These are phyloP conservation scores for Dromiciops gliroides DNA, from an alignment of 2,113 vertebrate species.

Conservation along the genomic window DNA sequence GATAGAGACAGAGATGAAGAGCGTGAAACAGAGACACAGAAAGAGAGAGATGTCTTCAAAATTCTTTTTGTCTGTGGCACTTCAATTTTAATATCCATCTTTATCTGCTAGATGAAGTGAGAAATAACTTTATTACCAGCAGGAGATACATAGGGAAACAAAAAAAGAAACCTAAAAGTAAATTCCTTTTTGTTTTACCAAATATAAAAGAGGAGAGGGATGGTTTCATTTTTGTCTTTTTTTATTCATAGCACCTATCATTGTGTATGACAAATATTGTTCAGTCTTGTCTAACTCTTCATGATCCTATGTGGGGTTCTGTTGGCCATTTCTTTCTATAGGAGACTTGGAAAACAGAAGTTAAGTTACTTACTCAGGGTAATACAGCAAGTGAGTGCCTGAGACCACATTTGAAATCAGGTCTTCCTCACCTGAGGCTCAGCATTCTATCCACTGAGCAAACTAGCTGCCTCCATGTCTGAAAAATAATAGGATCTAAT, in stretches of 20 bases:
- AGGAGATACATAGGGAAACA: background rate
- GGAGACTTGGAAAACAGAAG: background rate
- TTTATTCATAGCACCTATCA: background rate
- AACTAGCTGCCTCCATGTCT: background rate
- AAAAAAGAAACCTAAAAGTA: background rate
- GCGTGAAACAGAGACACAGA: background rate
- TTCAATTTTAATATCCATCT: conserved; percentile 27
- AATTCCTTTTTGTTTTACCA: background rate
- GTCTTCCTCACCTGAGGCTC: background rate
- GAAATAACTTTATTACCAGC: conserved; percentile 14
- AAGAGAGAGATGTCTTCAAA: background rate
- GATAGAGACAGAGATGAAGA: background rate
- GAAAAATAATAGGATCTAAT: background rate
- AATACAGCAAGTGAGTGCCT: background rate
- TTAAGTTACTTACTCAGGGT: background rate
- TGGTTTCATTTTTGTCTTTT: background rate
- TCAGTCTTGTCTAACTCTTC: background rate
- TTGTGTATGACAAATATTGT: background rate
- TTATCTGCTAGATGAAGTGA: background rate
- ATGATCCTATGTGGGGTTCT: background rate
- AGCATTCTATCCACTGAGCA: background rate
- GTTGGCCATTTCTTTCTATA: background rate
- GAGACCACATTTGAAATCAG: background rate
- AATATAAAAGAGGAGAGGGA: background rate
- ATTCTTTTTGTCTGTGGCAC: background rate